Percentiles rank a stretch among this genome's conserved stretches.
These are phyloP conservation scores for Bimastos eiseni DNA, from an alignment of 2,888 invertebrate species.

Conservation along the genomic window DNA sequence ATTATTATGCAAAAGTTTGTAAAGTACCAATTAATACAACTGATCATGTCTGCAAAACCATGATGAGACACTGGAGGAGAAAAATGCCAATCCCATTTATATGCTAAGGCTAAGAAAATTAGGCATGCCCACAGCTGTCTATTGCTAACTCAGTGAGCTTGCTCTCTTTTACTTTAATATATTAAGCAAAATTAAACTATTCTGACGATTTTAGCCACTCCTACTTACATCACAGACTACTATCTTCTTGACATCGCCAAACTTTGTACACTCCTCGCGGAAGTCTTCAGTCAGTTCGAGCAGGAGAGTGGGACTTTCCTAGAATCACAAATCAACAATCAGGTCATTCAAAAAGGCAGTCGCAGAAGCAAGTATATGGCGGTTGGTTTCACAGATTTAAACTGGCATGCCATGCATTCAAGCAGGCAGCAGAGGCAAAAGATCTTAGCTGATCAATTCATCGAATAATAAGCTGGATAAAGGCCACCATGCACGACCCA, in stretches of 20 bases:
- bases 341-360: background rate
- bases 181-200: background rate
- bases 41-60: background rate
- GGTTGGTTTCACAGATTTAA: too few species aligned
- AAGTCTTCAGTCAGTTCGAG: conserved; percentile 89
- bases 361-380: background rate
- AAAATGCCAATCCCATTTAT: background rate
- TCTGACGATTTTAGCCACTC: background rate
- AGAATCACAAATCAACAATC: conserved; percentile 28
- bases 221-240: conserved; percentile 81
- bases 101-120: background rate
- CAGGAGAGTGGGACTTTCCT: conserved; percentile 81
- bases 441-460: too few species aligned
- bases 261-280: conserved; percentile 83
- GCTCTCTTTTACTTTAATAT: too few species aligned
- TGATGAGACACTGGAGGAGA: background rate
- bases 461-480: too few species aligned
- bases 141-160: background rate
- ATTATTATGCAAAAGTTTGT: too few species aligned
- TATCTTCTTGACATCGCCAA: conserved; percentile 89
- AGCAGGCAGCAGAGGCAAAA: too few species aligned
- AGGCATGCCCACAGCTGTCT: background rate
- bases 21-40: background rate
- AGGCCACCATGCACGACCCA: too few species aligned
- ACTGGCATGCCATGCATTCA: too few species aligned